Conservation (phyloP, 1,140 invertebrate genomes). For the Calliphora vicina region DNA sequence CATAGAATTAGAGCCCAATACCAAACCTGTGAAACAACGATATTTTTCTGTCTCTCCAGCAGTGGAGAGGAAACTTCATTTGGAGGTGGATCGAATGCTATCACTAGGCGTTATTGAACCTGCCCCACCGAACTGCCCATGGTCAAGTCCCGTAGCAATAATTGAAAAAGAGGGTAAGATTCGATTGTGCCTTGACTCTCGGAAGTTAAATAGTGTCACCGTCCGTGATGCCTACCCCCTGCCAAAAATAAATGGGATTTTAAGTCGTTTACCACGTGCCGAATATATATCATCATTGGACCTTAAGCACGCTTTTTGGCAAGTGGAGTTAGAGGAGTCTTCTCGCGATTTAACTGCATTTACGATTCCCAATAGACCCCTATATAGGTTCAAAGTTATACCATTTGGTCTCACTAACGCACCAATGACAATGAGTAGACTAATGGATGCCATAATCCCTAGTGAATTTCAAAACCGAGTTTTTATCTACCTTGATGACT, state of each 20-base stretch:
- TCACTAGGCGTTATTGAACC: constrained; percentile 6
- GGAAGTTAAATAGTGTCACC: constrained; percentile 17
- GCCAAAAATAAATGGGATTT: constrained; percentile 26
- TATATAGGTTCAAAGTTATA: constrained; percentile 39
- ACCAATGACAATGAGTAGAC: constrained; percentile 36
- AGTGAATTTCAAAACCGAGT: background rate
- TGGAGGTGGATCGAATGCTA: constrained; percentile 19
- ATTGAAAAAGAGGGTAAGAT: constrained; percentile 22
- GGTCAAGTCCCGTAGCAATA: background rate
- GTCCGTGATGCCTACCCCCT: constrained; percentile 22
- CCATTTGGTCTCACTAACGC: constrained; percentile 39
- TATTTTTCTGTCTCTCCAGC: constrained; percentile 35
- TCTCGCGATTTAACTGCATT: constrained; percentile 38
- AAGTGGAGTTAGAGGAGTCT: constrained; percentile 30
- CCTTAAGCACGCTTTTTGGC: constrained; percentile 39
- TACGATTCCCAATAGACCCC: constrained; percentile 30
- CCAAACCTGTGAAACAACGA: constrained; percentile 22
- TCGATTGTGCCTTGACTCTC: constrained; percentile 18
- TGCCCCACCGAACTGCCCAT: constrained; percentile 2
- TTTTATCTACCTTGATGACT: constrained; percentile 18
- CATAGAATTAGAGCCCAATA: constrained; percentile 11
- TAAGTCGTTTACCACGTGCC: background rate
- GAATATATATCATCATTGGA: constrained; percentile 37
- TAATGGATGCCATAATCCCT: background rate
- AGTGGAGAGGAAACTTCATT: constrained; percentile 28